Percentiles rank a stretch among this genome's conserved stretches.
phyloP scores from a whole-genome alignment of 1,140 invertebrate species.

The Dolichoris vasculosae region DNA sequence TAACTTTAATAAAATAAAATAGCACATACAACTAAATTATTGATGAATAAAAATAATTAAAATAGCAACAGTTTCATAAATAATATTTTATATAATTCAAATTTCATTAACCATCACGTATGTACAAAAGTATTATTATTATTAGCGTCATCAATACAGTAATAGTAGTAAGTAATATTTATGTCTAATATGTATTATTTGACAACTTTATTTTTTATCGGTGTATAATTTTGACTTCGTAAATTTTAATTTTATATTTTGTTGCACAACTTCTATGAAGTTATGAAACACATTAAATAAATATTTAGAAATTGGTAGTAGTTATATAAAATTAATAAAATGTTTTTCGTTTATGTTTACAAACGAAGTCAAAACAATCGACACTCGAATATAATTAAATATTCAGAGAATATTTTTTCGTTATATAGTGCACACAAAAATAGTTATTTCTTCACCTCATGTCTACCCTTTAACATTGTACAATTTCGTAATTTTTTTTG shows the following conservation, averaged over 20 bases:
- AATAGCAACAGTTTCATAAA: conserved; percentile 42
- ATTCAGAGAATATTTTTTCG: conserved; percentile 50
- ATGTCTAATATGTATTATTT: conserved; percentile 23
- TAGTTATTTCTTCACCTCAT: conserved; percentile 58
- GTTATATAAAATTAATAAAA: conserved; percentile 7
- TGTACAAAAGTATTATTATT: conserved; percentile 67
- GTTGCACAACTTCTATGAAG: neutral
- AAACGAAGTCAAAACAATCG: conserved; percentile 26
- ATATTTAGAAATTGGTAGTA: neutral
- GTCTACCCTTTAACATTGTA: conserved; percentile 45
- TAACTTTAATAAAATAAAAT: neutral
- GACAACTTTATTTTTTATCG: conserved; percentile 33
- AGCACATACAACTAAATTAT: neutral
- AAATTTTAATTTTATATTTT: conserved; percentile 22
- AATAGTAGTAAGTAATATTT: conserved; percentile 51
- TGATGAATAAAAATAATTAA: conserved; percentile 14
- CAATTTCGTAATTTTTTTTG: neutral
- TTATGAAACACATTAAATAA: neutral
- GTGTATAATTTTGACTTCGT: conserved; percentile 15
- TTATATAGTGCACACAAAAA: conserved; percentile 60
- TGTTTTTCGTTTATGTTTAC: conserved; percentile 18
- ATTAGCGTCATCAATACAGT: conserved; percentile 62
- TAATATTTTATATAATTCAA: conserved; percentile 67
- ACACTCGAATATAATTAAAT: conserved; percentile 50
- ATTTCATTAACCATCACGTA: conserved; percentile 62